A percentile compares a stretch with the other conserved stretches of the same genome.
Evolutionary conservation across 2,797 vertebrate genomes (phyloP).

Genomic region (Rhyacichthys aspro): DNA sequence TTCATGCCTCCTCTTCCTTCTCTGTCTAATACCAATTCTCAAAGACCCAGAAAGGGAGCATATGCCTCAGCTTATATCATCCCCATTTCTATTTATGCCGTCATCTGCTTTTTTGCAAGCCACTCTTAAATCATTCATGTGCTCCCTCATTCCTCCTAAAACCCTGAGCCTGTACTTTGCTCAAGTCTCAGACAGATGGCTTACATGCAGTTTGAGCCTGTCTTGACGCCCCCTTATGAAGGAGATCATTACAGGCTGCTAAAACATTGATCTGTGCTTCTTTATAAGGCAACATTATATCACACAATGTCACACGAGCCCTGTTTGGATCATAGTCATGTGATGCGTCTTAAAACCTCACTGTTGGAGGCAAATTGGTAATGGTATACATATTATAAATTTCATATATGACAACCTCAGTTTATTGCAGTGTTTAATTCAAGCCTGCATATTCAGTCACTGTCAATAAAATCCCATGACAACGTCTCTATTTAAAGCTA

Average conservation of each 20-base stretch:
- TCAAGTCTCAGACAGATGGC: slow-evolving; percentile 37
- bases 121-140: slow-evolving; percentile 66
- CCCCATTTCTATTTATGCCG: slow-evolving; percentile 54
- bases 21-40: slow-evolving; percentile 27
- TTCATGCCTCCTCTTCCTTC: slow-evolving; percentile 6
- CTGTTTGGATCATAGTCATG: neutral
- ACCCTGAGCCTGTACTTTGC: slow-evolving; percentile 41
- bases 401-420: no score
- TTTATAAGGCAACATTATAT: slow-evolving; percentile 28
- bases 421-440: neutral
- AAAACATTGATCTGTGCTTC: slow-evolving; percentile 53
- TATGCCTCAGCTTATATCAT: slow-evolving; percentile 38
- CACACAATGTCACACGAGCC: slow-evolving; percentile 10
- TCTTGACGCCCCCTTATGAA: slow-evolving; percentile 35
- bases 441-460: neutral
- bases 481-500: neutral
- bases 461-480: neutral
- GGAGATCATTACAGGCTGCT: slow-evolving; percentile 39
- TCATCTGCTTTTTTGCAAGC: slow-evolving; percentile 56
- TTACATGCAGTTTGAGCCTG: slow-evolving; percentile 38
- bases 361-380: neutral
- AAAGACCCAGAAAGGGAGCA: slow-evolving; percentile 33
- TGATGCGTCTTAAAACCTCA: slow-evolving; percentile 6
- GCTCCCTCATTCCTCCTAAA: slow-evolving; percentile 32
- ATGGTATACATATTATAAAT: no score